Percentiles rank a stretch among this genome's conserved stretches.
Conservation (phyloP, 2,113 vertebrate genomes). For the Scortum barcoo region DNA sequence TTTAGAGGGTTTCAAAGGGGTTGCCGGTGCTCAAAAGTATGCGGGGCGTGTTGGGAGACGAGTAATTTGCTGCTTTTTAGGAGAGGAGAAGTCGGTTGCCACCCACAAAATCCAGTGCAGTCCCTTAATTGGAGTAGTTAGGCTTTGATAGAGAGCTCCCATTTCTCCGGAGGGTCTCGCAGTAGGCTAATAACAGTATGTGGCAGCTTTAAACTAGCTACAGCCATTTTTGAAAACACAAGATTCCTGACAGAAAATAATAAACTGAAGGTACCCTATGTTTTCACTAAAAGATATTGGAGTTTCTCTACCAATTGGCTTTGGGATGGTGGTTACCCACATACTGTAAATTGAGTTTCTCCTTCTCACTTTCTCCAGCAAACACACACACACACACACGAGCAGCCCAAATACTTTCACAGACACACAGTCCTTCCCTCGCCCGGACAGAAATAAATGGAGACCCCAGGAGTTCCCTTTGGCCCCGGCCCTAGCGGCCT, state of each 20-base stretch:
- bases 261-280: slow-evolving; percentile 62
- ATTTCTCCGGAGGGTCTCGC: slow-evolving; percentile 67
- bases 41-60: slow-evolving; percentile 32
- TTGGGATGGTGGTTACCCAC: slow-evolving; percentile 68
- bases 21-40: slow-evolving; percentile 33
- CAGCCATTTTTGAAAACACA: slow-evolving; percentile 67
- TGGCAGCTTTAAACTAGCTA: slow-evolving; percentile 72
- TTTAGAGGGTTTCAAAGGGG: slow-evolving; percentile 32
- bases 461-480: slow-evolving; percentile 72
- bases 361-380: slow-evolving; percentile 61
- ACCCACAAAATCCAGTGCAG: slow-evolving; percentile 57
- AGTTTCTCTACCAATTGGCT: slow-evolving; percentile 68
- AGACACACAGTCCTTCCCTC: slow-evolving; percentile 36
- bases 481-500: slow-evolving; percentile 62
- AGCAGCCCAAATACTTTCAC: slow-evolving; percentile 54
- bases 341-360: slow-evolving; percentile 72
- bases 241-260: slow-evolving; percentile 77
- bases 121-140: slow-evolving; percentile 72
- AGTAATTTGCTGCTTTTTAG: slow-evolving; percentile 63
- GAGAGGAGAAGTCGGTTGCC: slow-evolving; percentile 41
- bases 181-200: slow-evolving; percentile 69
- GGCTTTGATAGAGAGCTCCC: slow-evolving; percentile 68
- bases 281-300: slow-evolving; percentile 69
- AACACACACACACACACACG: slow-evolving; percentile 55
- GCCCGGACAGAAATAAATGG: slow-evolving; percentile 69